Percentiles rank a stretch among this genome's conserved stretches.
Conservation (phyloP, 1,140 invertebrate genomes). For the Drosophila ambigua region DNA sequence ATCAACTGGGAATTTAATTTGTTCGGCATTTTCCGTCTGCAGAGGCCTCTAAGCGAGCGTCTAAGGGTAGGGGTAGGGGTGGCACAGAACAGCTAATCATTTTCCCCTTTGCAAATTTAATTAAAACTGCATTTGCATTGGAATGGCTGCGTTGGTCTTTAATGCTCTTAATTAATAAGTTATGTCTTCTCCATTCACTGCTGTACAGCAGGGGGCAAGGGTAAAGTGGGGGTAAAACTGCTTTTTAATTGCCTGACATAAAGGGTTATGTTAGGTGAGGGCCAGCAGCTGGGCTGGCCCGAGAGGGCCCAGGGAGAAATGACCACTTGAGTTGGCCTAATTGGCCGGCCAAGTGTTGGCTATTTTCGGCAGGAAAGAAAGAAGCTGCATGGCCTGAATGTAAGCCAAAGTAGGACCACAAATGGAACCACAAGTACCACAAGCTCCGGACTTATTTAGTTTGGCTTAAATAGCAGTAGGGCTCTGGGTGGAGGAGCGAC, state of each 20-base stretch:
- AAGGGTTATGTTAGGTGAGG: constrained; percentile 17
- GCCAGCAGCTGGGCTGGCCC: constrained; percentile 32
- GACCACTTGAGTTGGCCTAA: constrained; percentile 67
- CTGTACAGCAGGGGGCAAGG: constrained; percentile 6
- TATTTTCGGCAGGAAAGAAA: constrained; percentile 18
- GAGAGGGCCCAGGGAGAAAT: constrained; percentile 19
- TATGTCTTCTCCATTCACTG: constrained; percentile 37
- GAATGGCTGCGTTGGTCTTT: constrained; percentile 40
- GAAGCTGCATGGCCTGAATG: constrained; percentile 24
- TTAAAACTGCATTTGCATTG: constrained; percentile 75
- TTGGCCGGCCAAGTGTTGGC: constrained; percentile 58
- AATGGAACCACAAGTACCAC: background rate
- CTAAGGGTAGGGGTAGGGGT: no score
- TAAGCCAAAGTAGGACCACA: background rate
- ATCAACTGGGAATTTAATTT: constrained; percentile 47
- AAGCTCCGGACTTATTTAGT: constrained; percentile 16
- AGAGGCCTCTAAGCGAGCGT: no score
- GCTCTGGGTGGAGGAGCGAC: no score
- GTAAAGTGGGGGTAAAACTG: constrained; percentile 29
- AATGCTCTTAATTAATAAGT: constrained; percentile 69
- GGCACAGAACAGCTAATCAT: background rate
- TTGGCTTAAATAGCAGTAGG: background rate
- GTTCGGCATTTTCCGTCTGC: background rate
- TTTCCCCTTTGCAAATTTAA: constrained; percentile 57
- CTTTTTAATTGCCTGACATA: constrained; percentile 54